These are phyloP conservation scores for Cyphomyrus plagiostoma DNA, from an alignment of 2,113 vertebrate species.

Conservation along the genomic window DNA sequence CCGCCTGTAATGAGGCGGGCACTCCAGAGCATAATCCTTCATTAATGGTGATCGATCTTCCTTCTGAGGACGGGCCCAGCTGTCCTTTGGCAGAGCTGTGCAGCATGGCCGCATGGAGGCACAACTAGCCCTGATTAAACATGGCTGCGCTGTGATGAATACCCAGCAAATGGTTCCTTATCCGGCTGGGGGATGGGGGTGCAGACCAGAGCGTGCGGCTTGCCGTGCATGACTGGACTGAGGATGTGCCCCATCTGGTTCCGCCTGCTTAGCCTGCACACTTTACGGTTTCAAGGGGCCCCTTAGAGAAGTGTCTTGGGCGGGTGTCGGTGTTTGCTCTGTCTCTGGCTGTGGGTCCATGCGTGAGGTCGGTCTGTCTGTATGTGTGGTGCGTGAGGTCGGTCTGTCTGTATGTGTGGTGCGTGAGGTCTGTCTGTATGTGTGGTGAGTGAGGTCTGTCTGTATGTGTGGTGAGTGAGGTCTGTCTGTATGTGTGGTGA, in stretches of 20 bases:
- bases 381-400: neutral
- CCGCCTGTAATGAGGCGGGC: neutral
- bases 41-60: conserved; percentile 31
- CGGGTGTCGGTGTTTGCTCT: neutral
- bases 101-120: neutral
- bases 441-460: no score
- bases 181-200: neutral
- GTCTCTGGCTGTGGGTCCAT: neutral
- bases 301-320: neutral
- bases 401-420: no score
- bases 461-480: no score
- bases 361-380: neutral
- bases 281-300: neutral
- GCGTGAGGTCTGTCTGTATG: no score
- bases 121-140: conserved; percentile 30
- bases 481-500: no score
- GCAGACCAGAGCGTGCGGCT: neutral
- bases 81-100: neutral
- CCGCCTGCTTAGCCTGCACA: no score
- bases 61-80: neutral
- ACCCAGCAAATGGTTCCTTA: conserved; percentile 17
- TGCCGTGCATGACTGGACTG: conserved; percentile 7
- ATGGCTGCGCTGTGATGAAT: conserved; percentile 20
- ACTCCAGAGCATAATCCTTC: conserved; percentile 2
- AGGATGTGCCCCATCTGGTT: neutral